These are phyloP conservation scores for Piaya cayana DNA, from an alignment of 2,113 vertebrate species.

Conservation along the genomic window DNA sequence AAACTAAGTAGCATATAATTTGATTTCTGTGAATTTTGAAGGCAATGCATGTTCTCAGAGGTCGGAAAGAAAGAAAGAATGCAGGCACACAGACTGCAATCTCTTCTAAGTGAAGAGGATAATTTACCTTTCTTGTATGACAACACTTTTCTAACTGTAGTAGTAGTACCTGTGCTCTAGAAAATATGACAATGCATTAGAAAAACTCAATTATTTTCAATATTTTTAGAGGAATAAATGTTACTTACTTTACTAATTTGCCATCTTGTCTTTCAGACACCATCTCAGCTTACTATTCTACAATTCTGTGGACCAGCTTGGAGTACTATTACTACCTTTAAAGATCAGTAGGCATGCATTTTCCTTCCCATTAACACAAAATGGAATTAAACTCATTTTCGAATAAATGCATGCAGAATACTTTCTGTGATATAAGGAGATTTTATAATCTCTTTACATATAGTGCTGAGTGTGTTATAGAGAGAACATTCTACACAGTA, in stretches of 20 bases:
- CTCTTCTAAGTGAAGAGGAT: not conserved
- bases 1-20: slow-evolving; percentile 18
- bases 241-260: not conserved
- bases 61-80: not conserved
- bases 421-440: not conserved
- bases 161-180: not conserved
- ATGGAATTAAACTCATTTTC: not conserved
- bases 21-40: slow-evolving; percentile 48
- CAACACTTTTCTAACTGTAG: not conserved
- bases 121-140: not conserved
- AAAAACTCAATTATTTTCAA: not conserved
- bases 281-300: not conserved
- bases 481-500: not conserved
- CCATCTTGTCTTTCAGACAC: not conserved
- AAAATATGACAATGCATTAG: not conserved
- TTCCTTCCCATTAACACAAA: not conserved
- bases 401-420: not conserved
- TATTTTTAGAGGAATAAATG: not conserved
- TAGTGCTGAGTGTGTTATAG: fast-evolving
- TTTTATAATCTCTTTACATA: not conserved
- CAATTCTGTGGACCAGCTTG: not conserved
- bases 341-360: not conserved
- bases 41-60: not conserved
- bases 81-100: not conserved
- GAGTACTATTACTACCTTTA: not conserved